Conservation (phyloP, 2,113 vertebrate genomes). For the Psilopogon haemacephalus region DNA sequence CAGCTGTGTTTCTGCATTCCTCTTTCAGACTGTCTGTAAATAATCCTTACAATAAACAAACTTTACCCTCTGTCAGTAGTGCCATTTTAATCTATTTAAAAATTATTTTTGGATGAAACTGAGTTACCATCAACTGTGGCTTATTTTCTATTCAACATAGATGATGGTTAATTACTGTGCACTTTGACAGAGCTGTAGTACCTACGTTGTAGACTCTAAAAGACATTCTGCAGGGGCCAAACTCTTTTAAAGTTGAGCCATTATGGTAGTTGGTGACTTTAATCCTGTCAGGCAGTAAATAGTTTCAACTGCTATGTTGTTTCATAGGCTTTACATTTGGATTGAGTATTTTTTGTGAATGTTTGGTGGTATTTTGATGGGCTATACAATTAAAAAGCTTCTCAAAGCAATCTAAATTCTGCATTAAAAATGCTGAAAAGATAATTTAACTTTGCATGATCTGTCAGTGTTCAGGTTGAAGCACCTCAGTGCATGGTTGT, state of each 20-base stretch:
- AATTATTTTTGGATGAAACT: neutral
- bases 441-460: neutral
- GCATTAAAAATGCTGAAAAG: neutral
- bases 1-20: slow-evolving; percentile 29
- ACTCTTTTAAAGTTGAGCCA: neutral
- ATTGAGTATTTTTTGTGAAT: neutral
- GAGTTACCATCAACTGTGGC: neutral
- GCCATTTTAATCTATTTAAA: neutral
- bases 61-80: neutral
- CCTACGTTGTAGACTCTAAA: neutral
- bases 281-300: neutral
- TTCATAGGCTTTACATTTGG: neutral
- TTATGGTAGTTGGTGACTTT: neutral
- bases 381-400: neutral
- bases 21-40: slow-evolving; percentile 44
- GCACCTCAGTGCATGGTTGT: neutral
- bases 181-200: neutral
- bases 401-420: neutral
- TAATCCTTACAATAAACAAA: slow-evolving; percentile 43
- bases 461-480: neutral
- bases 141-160: neutral
- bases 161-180: neutral
- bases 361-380: too few relatives aligned
- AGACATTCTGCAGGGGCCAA: neutral
- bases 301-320: neutral